phyloP scores from a whole-genome alignment of 2,797 vertebrate species.

The Petrocephalus schoutedeni region DNA sequence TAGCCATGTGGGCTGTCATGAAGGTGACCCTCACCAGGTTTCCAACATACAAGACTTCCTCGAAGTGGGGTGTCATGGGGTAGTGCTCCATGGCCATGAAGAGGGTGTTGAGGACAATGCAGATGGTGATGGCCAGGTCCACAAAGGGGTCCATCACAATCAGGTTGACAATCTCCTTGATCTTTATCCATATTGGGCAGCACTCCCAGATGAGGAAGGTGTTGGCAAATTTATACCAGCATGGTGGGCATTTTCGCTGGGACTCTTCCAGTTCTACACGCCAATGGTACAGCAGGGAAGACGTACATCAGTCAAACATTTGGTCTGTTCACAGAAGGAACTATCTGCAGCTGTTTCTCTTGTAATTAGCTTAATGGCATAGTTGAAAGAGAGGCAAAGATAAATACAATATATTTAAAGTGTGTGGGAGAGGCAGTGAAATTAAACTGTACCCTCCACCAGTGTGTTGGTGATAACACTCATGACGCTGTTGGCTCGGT shows the following conservation, averaged over 20 bases:
- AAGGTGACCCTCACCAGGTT: conserved; percentile 78
- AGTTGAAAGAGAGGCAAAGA: neutral
- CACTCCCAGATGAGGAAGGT: conserved; percentile 95
- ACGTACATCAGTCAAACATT: neutral
- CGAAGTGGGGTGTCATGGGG: conserved; percentile 81
- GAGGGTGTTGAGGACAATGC: conserved; percentile 93
- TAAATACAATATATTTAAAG: neutral
- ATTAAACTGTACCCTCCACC: conserved; percentile 74
- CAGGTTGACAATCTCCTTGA: conserved; percentile 87
- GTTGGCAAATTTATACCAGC: conserved; percentile 96
- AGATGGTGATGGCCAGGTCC: conserved; percentile 96
- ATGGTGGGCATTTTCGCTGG: conserved; percentile 92
- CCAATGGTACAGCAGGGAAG: neutral
- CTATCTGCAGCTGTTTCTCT: neutral
- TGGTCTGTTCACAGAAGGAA: neutral
- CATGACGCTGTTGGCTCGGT: conserved; percentile 90
- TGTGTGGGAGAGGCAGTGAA: neutral
- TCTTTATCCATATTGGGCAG: conserved; percentile 83
- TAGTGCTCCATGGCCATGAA: conserved; percentile 99
- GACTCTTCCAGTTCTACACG: conserved; percentile 88
- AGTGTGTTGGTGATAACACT: conserved; percentile 93
- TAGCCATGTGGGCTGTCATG: neutral
- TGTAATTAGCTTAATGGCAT: neutral
- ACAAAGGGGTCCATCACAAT: conserved; percentile 99
- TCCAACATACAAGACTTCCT: conserved; percentile 74